These are phyloP conservation scores for Rhabditophanes sp. DNA, from an alignment of 2,888 invertebrate species.

Conservation along the genomic window DNA sequence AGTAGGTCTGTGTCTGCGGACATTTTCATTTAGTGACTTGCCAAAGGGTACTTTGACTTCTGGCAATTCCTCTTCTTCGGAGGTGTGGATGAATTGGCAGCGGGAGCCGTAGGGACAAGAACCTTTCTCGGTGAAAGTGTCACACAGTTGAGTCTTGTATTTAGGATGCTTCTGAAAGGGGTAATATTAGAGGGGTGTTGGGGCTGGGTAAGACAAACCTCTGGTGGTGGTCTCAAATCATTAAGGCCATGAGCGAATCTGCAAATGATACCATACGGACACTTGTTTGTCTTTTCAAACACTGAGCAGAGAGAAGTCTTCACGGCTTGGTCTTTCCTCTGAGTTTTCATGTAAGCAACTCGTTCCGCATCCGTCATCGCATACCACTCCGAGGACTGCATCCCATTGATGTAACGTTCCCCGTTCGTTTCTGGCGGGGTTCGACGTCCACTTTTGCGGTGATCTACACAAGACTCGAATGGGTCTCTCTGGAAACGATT, in stretches of 20 bases:
- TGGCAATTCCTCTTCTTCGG: too few species aligned
- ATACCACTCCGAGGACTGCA: slow-evolving; percentile 2
- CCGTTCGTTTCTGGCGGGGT: too few species aligned
- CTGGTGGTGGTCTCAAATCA: background rate
- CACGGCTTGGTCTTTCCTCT: slow-evolving; percentile 3
- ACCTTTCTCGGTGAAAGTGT: slow-evolving; percentile 4
- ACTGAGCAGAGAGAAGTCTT: slow-evolving; percentile 4
- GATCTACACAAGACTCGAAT: too few species aligned
- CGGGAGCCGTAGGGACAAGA: slow-evolving; percentile 4
- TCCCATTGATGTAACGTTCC: slow-evolving; percentile 2
- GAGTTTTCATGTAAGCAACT: background rate
- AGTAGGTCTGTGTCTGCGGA: too few species aligned
- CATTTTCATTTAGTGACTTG: too few species aligned
- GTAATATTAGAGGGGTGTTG: background rate
- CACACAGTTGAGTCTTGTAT: slow-evolving; percentile 5
- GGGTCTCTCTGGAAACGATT: too few species aligned
- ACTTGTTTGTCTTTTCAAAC: background rate
- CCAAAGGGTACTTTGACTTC: too few species aligned
- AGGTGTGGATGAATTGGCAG: slow-evolving; percentile 6
- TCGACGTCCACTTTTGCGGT: too few species aligned
- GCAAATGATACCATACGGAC: slow-evolving; percentile 1
- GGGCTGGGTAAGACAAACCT: background rate
- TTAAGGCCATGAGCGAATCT: slow-evolving; percentile 3
- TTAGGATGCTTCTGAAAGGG: slow-evolving; percentile 3
- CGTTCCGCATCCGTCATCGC: slow-evolving; percentile 5